Percentiles rank a stretch among this genome's conserved stretches.
phyloP scores from a whole-genome alignment of 2,888 invertebrate genomes.

The Psococerastis gibbosa region DNA sequence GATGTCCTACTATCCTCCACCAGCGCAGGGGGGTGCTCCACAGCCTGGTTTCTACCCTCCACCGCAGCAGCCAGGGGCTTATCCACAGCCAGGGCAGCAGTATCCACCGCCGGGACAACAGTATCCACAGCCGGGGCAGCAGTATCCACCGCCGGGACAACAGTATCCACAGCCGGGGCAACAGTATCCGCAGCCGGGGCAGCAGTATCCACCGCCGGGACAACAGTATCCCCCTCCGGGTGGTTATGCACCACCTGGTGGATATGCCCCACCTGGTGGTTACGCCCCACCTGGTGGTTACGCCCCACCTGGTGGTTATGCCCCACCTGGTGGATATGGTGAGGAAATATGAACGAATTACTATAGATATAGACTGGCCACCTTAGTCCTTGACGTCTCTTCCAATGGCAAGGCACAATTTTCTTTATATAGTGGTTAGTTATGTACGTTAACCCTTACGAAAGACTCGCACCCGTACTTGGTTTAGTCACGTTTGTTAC shows the following conservation, averaged over 20 bases:
- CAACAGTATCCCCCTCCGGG: slow-evolving; percentile 10
- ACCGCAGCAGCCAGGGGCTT: slow-evolving; percentile 11
- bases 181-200: neutral
- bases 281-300: slow-evolving; percentile 18
- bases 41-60: slow-evolving; percentile 10
- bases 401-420: too few species aligned
- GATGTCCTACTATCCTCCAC: slow-evolving; percentile 7
- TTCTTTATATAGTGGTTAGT: too few species aligned
- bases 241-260: slow-evolving; percentile 16
- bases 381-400: too few species aligned
- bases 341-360: too few species aligned
- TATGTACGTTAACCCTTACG: too few species aligned
- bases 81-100: slow-evolving; percentile 4
- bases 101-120: slow-evolving; percentile 5
- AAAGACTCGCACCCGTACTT: too few species aligned
- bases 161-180: slow-evolving; percentile 10
- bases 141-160: slow-evolving; percentile 4
- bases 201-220: neutral
- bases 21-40: slow-evolving; percentile 1
- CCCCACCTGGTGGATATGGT: slow-evolving; percentile 17
- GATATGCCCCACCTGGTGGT: slow-evolving; percentile 20
- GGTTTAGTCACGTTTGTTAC: too few species aligned
- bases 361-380: too few species aligned
- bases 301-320: slow-evolving; percentile 23
- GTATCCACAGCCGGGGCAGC: slow-evolving; percentile 4